Evolutionary conservation across 2,113 vertebrate species (phyloP), one percentile per base, ranked within the genome.

Genomic region (Glaucidium brasilianum): DNA sequence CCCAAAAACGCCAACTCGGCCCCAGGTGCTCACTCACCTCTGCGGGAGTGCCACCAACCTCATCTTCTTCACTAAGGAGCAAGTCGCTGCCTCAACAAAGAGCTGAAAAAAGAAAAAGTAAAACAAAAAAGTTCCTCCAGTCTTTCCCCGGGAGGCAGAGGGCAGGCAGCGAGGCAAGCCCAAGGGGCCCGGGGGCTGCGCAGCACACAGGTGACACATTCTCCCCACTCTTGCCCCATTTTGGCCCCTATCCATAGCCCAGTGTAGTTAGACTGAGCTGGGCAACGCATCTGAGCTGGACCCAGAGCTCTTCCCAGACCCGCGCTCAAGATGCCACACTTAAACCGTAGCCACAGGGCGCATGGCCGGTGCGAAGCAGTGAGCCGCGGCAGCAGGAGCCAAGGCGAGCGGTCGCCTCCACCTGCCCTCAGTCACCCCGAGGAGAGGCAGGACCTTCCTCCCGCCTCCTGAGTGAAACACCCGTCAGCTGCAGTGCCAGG

Each of bases 251-350:
- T 3, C 39, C 1, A 0, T 1, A 18, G 35, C 52, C 63, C 3
- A 17, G 17, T 0, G 14, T 6, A 5, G 20, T 2, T 15, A 3
- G 52, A 17, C 21, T 16, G 19, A 60, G 45, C 34, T 13, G 20
- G 45, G 15, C 0, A 3, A 30, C 22, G 11, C 0, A 0, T 0
- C 0, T 0, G 5, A 47, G 39, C 6, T 4, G 15, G 14, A 13
- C 7, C 34, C 56, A 2, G 7, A 63, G 43, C n/a, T 68, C 15
- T 6, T 25, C 43, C 26, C 73, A 71, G 35, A 18, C 9, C 1
- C 0, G 2, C 0, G 1, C 50, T 35, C 29, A 6, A 34, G 27
- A 15, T 6, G 3, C 11, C 4, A 35, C 32, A 26, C 19, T 66
- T 8, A 6, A 26, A 19, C 62, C 7, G 16, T 16, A 43, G 43